These are phyloP conservation scores for Trachemys scripta DNA, from an alignment of 2,113 vertebrate species.

Conservation along the genomic window DNA sequence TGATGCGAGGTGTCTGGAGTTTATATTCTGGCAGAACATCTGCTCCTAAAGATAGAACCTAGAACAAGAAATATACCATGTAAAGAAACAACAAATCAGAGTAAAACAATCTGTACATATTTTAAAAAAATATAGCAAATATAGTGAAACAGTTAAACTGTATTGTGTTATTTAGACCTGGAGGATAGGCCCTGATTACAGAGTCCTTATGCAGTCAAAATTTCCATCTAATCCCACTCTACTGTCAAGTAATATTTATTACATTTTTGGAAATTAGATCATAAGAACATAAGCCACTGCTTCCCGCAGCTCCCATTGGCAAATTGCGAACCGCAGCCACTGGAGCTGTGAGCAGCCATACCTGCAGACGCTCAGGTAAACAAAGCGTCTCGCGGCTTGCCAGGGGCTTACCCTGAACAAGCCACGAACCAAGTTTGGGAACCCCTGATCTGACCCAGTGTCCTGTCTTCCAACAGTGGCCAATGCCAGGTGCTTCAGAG, in stretches of 20 bases:
- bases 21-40: constrained; percentile 99
- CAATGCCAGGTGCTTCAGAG: no score
- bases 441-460: no score
- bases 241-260: not conserved
- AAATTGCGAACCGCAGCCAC: no score
- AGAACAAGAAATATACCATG: not conserved
- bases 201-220: not conserved
- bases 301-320: no score
- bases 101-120: not conserved
- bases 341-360: no score
- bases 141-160: not conserved
- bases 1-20: constrained; percentile 96
- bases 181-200: not conserved
- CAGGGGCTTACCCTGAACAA: no score
- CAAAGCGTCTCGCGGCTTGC: no score
- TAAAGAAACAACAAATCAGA: not conserved
- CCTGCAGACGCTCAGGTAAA: no score
- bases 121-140: not conserved
- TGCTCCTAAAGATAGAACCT: constrained; percentile 97
- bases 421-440: no score
- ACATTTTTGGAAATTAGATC: not conserved
- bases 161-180: not conserved
- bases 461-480: no score
- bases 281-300: no score
- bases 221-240: not conserved